A percentile compares a stretch with the other conserved stretches of the same genome.
These are phyloP conservation scores for Periplaneta americana DNA, from an alignment of 1,140 invertebrate species.

Conservation along the genomic window DNA sequence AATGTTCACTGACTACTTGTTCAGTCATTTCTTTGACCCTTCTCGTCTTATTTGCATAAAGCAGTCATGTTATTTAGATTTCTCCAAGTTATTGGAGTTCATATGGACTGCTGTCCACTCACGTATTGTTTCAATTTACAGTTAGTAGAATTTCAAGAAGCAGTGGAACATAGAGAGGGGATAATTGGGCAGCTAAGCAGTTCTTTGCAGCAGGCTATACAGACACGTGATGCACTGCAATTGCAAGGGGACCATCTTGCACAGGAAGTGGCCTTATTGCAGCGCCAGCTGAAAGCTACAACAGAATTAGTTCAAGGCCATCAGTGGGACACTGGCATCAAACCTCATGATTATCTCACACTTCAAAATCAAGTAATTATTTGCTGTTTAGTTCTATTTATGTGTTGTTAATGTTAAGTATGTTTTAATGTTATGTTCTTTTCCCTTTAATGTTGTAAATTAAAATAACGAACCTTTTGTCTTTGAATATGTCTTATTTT, in stretches of 20 bases:
- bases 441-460: no score
- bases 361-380: constrained; percentile 6
- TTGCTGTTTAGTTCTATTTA: no score
- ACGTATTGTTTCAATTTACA: not conserved
- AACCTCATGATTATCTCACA: constrained; percentile 3
- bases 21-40: no score
- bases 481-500: no score
- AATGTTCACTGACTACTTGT: no score
- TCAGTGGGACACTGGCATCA: constrained; percentile 13
- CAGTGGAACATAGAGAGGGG: constrained; percentile 10
- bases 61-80: no score
- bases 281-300: constrained; percentile 10
- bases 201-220: not conserved
- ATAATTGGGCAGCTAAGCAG: constrained; percentile 4
- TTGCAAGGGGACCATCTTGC: constrained; percentile 13
- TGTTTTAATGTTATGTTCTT: no score
- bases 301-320: constrained; percentile 9
- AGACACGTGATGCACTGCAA: constrained; percentile 1
- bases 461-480: no score
- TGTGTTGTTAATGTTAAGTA: no score
- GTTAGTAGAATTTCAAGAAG: constrained; percentile 9
- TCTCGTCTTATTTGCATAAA: no score
- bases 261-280: constrained; percentile 7
- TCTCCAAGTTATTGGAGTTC: not conserved
- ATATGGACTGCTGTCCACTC: not conserved